phyloP scores from a whole-genome alignment of 2,113 vertebrate species.

The Smithornis capensis region DNA sequence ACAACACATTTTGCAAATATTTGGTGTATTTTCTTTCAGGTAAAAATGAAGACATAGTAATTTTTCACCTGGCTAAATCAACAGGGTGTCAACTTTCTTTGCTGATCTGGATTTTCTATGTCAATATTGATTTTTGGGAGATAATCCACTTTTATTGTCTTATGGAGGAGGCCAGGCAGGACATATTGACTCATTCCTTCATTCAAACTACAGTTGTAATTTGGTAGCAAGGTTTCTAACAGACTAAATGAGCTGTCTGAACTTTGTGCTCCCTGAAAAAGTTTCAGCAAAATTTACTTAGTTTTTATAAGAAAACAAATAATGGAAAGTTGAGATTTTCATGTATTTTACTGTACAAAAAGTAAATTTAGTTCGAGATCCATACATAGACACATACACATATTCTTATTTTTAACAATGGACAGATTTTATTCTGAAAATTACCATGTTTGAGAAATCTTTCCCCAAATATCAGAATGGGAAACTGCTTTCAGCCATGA shows the following conservation, averaged over 20 bases:
- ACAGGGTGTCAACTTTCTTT: neutral
- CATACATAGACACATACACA: fast-evolving
- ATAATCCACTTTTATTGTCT: neutral
- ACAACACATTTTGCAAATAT: neutral
- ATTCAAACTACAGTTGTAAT: neutral
- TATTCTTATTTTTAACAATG: neutral
- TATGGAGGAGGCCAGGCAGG: neutral
- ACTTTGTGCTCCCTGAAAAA: neutral
- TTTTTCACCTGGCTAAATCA: neutral
- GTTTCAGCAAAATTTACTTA: neutral
- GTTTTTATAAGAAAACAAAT: neutral
- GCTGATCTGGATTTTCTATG: neutral
- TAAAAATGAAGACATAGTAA: neutral
- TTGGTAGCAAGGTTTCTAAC: neutral
- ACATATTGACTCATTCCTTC: neutral
- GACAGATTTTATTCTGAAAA: neutral
- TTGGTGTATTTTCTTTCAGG: neutral
- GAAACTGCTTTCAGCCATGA: neutral
- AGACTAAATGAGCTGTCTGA: neutral
- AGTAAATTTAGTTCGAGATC: neutral
- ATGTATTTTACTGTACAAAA: neutral
- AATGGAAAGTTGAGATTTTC: neutral
- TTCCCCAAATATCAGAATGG: neutral
- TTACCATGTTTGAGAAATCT: neutral
- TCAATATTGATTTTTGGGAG: neutral